phyloP scores from a whole-genome alignment of 2,113 vertebrate genomes.

The Numenius arquata region DNA sequence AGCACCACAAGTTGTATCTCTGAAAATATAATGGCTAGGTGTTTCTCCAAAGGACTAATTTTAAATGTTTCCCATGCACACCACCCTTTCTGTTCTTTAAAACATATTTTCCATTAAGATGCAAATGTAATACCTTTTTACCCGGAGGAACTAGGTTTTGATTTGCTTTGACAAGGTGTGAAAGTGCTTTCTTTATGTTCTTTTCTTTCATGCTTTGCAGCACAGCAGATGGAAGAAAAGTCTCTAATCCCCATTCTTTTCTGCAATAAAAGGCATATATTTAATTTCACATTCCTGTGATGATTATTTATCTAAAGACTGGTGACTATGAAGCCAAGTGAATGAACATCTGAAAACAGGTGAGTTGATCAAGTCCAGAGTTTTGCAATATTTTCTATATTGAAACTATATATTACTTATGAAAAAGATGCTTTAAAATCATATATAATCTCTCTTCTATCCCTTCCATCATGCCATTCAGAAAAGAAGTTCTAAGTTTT shows the following conservation, averaged over 20 bases:
- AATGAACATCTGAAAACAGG: slow-evolving; percentile 27
- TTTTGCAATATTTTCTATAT: not conserved
- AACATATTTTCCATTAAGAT: slow-evolving; percentile 72
- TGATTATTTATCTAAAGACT: slow-evolving; percentile 59
- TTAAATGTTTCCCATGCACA: slow-evolving; percentile 37
- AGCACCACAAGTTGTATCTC: slow-evolving; percentile 6
- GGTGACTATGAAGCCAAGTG: slow-evolving; percentile 4
- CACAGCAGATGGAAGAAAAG: slow-evolving; percentile 97
- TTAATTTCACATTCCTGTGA: slow-evolving; percentile 65
- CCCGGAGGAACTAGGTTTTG: slow-evolving; percentile 97
- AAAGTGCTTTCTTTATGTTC: slow-evolving; percentile 98
- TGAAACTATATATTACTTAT: not conserved
- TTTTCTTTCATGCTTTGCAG: slow-evolving; percentile 99
- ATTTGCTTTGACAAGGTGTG: slow-evolving; percentile 98
- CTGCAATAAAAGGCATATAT: slow-evolving; percentile 78
- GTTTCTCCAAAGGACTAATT: slow-evolving; percentile 52
- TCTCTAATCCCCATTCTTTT: slow-evolving; percentile 97
- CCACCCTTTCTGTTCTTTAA: slow-evolving; percentile 50
- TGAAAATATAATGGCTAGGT: slow-evolving; percentile 56
- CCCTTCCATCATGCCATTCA: not conserved
- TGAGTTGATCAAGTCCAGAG: not conserved
- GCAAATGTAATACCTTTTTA: slow-evolving; percentile 91
- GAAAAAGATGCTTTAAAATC: not conserved
- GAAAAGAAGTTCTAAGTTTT: not conserved
- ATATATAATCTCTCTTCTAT: not conserved